These are phyloP conservation scores for Xyrichtys novacula DNA, from an alignment of 2,797 vertebrate species.

Conservation along the genomic window DNA sequence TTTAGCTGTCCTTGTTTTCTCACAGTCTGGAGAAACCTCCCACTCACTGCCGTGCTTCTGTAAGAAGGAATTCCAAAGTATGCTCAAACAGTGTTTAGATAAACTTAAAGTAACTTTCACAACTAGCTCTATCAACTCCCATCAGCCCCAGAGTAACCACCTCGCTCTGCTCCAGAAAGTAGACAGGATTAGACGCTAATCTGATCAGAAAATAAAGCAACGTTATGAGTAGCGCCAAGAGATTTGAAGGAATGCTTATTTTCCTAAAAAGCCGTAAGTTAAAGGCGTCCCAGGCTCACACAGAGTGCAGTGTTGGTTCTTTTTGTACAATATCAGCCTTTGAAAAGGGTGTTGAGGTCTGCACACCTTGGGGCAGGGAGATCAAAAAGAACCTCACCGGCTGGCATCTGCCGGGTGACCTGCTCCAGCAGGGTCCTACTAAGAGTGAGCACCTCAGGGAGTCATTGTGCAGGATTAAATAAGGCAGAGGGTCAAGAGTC, in stretches of 20 bases:
- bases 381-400: constrained; percentile 45
- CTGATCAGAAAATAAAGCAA: constrained; percentile 34
- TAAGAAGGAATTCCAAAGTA: constrained; percentile 18
- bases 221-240: constrained; percentile 18
- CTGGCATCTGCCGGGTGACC: constrained; percentile 67
- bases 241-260: constrained; percentile 47
- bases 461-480: constrained; percentile 60
- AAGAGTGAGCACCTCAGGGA: constrained; percentile 45
- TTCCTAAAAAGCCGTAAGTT: constrained; percentile 27
- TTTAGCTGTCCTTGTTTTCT: constrained; percentile 27
- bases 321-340: constrained; percentile 45
- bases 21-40: constrained; percentile 17
- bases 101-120: constrained; percentile 36
- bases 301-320: constrained; percentile 39
- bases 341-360: constrained; percentile 33
- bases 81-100: constrained; percentile 5
- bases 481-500: constrained; percentile 51
- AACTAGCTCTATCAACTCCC: constrained; percentile 36
- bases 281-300: constrained; percentile 40
- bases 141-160: constrained; percentile 18
- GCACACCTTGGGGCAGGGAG: constrained; percentile 36
- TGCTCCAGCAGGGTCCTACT: constrained; percentile 45
- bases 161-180: background rate
- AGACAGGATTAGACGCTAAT: constrained; percentile 38
- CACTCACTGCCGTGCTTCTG: constrained; percentile 5